phyloP scores from a whole-genome alignment of 2,113 vertebrate species.

The Mobula birostris region DNA sequence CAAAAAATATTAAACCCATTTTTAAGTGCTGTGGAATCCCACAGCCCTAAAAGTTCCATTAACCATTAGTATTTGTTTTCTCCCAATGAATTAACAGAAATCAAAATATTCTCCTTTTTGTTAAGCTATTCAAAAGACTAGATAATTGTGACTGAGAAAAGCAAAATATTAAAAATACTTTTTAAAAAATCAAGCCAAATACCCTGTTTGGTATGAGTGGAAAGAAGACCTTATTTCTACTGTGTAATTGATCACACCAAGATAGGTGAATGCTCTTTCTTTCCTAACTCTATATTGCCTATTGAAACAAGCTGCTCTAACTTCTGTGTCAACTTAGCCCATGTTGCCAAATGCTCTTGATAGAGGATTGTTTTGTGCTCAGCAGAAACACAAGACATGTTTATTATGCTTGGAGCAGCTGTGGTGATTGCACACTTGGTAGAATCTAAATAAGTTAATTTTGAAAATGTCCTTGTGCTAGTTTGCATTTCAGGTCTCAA shows the following conservation, averaged over 20 bases:
- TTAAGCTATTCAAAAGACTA: background rate
- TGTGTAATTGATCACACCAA: background rate
- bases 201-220: background rate
- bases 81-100: too few relatives aligned
- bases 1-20: too few relatives aligned
- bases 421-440: background rate
- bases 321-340: background rate
- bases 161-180: background rate
- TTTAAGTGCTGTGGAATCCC: too few relatives aligned
- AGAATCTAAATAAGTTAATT: background rate
- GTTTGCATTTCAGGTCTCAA: background rate
- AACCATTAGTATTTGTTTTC: too few relatives aligned
- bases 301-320: background rate
- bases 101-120: background rate
- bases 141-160: background rate
- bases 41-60: too few relatives aligned
- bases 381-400: background rate
- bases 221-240: background rate
- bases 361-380: background rate
- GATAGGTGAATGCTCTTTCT: background rate
- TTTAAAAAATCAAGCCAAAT: background rate
- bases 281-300: background rate
- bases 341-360: background rate
- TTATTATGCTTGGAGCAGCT: background rate
- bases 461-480: background rate